These are phyloP conservation scores for Aramus guarauna DNA, from an alignment of 2,113 vertebrate species.

Conservation along the genomic window DNA sequence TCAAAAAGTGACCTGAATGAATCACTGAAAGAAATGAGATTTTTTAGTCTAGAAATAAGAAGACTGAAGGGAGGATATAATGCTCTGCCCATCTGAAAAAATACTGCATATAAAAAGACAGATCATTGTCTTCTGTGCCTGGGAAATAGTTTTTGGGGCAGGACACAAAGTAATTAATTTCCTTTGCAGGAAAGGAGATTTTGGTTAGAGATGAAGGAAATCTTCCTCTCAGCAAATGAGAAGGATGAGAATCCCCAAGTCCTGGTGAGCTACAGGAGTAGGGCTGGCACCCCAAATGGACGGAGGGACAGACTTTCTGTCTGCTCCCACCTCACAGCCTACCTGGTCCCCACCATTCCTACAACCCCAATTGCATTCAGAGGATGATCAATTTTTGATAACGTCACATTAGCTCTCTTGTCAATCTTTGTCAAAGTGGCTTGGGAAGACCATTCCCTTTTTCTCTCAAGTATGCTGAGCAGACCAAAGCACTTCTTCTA, in stretches of 20 bases:
- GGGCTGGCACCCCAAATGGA: background rate
- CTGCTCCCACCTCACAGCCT: background rate
- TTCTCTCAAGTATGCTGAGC: background rate
- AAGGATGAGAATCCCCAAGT: background rate
- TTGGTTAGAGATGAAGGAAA: background rate
- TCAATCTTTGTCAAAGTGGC: background rate
- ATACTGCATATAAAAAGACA: background rate
- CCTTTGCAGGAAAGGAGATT: background rate
- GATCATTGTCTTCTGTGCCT: background rate
- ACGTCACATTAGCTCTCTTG: background rate
- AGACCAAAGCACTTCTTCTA: background rate
- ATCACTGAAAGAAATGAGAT: background rate
- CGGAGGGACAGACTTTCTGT: background rate
- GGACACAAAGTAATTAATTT: background rate
- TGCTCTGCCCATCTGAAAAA: background rate
- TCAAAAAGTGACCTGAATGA: background rate
- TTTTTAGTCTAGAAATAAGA: background rate
- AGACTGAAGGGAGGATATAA: background rate
- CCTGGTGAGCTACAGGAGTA: background rate
- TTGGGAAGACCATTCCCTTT: background rate
- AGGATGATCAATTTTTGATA: background rate
- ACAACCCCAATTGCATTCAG: background rate
- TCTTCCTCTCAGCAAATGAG: background rate
- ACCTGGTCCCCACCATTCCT: background rate
- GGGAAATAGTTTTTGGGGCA: background rate